Evolutionary conservation across 2,797 vertebrate species (phyloP).

Genomic region (Hippopotamyrus pictus): DNA sequence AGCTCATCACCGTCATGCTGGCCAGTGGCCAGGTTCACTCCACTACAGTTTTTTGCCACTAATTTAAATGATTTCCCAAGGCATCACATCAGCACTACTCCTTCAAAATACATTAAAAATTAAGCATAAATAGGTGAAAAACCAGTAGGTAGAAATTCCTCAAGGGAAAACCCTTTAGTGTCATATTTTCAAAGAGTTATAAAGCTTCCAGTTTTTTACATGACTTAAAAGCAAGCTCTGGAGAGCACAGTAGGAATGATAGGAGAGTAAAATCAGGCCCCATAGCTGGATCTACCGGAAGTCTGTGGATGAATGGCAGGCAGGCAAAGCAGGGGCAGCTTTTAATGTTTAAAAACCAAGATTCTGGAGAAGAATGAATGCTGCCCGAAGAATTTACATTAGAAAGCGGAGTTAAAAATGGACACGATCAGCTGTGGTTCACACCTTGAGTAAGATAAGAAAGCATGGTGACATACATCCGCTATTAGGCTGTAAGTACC

Average conservation of each 20-base stretch:
- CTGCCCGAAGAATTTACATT: background rate
- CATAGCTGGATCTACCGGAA: background rate
- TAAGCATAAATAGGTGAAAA: background rate
- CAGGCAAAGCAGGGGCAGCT: background rate
- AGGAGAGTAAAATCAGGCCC: background rate
- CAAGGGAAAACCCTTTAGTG: background rate
- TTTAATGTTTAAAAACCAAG: background rate
- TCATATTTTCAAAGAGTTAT: background rate
- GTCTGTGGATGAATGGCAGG: background rate
- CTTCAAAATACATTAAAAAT: background rate
- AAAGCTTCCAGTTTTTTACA: background rate
- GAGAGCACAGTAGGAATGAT: background rate
- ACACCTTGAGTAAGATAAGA: background rate
- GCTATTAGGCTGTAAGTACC: background rate
- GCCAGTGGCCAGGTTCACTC: background rate
- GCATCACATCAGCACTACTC: background rate
- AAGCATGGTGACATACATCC: background rate
- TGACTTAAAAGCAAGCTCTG: slow-evolving; percentile 1
- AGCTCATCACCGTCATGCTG: background rate
- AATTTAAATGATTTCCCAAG: background rate
- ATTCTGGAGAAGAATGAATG: background rate
- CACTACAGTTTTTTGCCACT: background rate
- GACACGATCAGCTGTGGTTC: background rate
- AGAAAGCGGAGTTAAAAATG: background rate
- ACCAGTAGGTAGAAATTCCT: background rate